Evolutionary conservation across 2,113 vertebrate genomes (phyloP).

Genomic region (Holacanthus passer): DNA sequence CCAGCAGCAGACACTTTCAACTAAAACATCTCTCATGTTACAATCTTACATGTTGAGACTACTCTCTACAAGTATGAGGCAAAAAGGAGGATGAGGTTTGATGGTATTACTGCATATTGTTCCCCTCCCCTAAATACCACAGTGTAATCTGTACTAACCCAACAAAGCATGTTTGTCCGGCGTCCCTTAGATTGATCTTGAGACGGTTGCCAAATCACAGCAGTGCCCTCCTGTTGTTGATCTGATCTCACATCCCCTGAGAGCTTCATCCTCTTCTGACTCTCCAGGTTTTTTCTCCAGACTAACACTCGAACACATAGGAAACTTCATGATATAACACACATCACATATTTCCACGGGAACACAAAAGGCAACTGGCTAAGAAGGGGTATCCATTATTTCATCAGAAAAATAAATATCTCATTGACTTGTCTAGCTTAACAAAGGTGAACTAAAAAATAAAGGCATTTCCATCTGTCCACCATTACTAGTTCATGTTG

Average conservation of each 20-base stretch:
- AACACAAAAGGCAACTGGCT: conserved; percentile 30
- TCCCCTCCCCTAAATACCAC: conserved; percentile 4
- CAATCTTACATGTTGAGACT: not conserved
- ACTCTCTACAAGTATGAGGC: not conserved
- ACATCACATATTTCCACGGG: not conserved
- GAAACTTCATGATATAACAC: not conserved
- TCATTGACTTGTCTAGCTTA: not conserved
- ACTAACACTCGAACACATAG: not conserved
- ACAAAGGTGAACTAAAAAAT: not conserved
- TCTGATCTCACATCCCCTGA: not conserved
- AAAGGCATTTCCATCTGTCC: conserved; percentile 16
- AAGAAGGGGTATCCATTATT: not conserved
- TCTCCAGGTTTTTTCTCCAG: not conserved
- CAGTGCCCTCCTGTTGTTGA: conserved; percentile 21
- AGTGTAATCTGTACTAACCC: not conserved
- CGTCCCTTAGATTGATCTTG: not conserved
- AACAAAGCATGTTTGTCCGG: conserved; percentile 23
- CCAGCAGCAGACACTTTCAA: not conserved
- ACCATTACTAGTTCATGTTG: conserved; percentile 38
- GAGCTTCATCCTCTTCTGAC: conserved; percentile 2
- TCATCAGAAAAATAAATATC: conserved; percentile 32
- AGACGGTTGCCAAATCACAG: not conserved
- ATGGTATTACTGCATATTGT: conserved; percentile 40
- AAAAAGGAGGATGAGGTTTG: conserved; percentile 27
- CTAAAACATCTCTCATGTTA: conserved; percentile 1